These are phyloP conservation scores for Heteractis magnifica DNA, from an alignment of 92 coral and sea anemone species.

Conservation along the genomic window DNA sequence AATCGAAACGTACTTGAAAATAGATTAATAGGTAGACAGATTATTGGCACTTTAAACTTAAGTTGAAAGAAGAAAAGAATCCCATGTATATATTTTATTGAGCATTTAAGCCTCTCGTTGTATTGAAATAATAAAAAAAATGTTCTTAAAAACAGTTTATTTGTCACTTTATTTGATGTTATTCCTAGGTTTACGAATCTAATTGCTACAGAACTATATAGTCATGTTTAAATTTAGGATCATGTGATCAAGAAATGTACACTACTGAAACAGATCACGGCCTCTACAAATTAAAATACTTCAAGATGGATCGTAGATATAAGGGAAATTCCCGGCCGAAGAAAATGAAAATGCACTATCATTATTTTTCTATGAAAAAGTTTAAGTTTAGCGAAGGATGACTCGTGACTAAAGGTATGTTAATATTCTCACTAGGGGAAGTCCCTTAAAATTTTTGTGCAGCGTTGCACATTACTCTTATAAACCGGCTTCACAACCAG, in stretches of 20 bases:
- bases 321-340: neutral
- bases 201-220: too few species aligned
- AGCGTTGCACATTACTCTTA: neutral
- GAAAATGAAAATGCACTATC: neutral
- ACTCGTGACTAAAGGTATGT: neutral
- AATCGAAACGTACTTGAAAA: too few species aligned
- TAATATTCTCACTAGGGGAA: neutral
- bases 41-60: neutral
- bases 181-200: neutral
- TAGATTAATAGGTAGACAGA: neutral
- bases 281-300: too few species aligned
- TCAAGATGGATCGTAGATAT: neutral
- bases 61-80: neutral
- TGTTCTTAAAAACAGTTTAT: neutral
- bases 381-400: neutral
- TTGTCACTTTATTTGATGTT: neutral
- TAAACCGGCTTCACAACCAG: too few species aligned
- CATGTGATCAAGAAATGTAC: neutral
- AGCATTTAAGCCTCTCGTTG: neutral
- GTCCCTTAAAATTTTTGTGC: neutral
- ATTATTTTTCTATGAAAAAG: neutral
- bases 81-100: neutral
- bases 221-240: constrained; percentile 4
- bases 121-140: neutral
- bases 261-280: too few species aligned